A percentile compares a stretch with the other conserved stretches of the same genome.
Conservation (phyloP, 2,797 vertebrate genomes). For the Rhinella marina region DNA sequence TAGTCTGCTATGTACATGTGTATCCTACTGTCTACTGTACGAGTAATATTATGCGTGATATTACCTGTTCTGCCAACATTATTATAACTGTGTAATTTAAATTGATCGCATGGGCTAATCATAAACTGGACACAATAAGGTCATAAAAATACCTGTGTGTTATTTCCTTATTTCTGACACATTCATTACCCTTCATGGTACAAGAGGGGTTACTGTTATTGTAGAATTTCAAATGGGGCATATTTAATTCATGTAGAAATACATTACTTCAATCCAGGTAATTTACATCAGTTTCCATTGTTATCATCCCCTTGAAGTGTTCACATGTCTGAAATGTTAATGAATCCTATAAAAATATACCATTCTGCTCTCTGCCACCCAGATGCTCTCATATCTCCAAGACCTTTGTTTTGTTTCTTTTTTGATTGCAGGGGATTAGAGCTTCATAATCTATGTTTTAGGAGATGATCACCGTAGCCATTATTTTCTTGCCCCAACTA, state of each 20-base stretch:
- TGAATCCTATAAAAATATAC: slow-evolving; percentile 57
- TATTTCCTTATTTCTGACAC: not conserved
- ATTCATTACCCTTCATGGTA: not conserved
- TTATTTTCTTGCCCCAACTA: slow-evolving; percentile 32
- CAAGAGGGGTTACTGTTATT: slow-evolving; percentile 8
- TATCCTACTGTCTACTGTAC: not conserved
- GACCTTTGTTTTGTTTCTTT: slow-evolving; percentile 51
- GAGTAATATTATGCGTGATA: not conserved
- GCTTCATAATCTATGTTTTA: slow-evolving; percentile 7
- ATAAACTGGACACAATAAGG: not conserved
- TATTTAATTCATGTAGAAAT: slow-evolving; percentile 49
- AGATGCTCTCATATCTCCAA: slow-evolving; percentile 52
- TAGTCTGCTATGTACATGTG: not conserved
- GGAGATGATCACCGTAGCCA: not conserved
- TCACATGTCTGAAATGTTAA: slow-evolving; percentile 46
- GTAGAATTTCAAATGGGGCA: slow-evolving; percentile 18
- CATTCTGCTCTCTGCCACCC: slow-evolving; percentile 47
- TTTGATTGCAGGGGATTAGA: slow-evolving; percentile 29
- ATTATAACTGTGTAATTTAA: not conserved
- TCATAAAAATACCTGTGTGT: not conserved
- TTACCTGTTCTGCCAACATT: not conserved
- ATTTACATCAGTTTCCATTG: slow-evolving; percentile 53
- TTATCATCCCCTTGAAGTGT: slow-evolving; percentile 52
- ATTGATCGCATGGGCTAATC: not conserved
- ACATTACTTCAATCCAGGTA: slow-evolving; percentile 36